phyloP scores from a whole-genome alignment of 2,113 vertebrate species.

The Amblyopsis rosae region DNA sequence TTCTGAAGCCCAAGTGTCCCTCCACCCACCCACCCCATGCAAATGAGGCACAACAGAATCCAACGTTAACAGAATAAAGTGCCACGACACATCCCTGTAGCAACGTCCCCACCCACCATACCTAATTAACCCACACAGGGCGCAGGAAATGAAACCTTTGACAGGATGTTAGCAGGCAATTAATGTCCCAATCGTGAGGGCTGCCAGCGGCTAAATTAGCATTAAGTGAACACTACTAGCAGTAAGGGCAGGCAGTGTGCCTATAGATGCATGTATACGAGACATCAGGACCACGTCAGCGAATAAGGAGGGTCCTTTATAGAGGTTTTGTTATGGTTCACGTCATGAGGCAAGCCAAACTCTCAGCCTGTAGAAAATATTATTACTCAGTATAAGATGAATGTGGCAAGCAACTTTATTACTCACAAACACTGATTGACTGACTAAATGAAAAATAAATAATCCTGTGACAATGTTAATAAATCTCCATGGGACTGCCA shows the following conservation, averaged over 20 bases:
- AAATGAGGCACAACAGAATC: conserved; percentile 40
- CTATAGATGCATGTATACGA: conserved; percentile 1
- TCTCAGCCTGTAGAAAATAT: too few species aligned
- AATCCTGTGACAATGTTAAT: too few species aligned
- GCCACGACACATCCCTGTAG: conserved; percentile 2
- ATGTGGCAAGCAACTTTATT: too few species aligned
- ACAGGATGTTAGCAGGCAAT: conserved; percentile 51
- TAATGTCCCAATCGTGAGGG: conserved; percentile 57
- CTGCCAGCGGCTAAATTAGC: conserved; percentile 44
- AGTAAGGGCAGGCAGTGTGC: not conserved
- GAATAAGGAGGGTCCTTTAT: not conserved
- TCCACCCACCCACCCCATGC: conserved; percentile 33
- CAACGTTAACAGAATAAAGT: conserved; percentile 33
- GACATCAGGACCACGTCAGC: not conserved
- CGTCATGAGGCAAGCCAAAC: too few species aligned
- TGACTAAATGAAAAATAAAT: too few species aligned
- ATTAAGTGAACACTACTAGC: conserved; percentile 34
- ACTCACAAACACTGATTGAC: too few species aligned
- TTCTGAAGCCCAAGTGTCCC: conserved; percentile 1
- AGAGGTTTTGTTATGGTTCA: too few species aligned
- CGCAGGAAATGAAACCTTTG: conserved; percentile 58
- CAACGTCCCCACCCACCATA: not conserved
- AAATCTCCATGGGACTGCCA: too few species aligned
- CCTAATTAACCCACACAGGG: conserved; percentile 60
- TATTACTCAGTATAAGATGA: too few species aligned